Evolutionary conservation across 2,888 invertebrate genomes (phyloP).

Genomic region (Minunthozetes semirufus): DNA sequence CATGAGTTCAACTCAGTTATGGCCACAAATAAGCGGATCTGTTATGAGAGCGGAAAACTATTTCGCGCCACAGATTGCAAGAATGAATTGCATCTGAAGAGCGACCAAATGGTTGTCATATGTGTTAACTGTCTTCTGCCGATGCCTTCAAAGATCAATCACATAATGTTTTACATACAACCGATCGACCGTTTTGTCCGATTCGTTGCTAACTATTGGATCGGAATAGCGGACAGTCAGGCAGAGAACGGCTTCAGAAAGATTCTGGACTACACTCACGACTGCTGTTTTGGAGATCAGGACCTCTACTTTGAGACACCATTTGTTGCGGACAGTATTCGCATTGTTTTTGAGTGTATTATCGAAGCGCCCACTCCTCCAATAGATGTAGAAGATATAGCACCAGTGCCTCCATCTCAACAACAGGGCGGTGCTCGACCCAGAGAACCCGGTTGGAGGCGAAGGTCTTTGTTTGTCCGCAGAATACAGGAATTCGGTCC

Average conservation of each 20-base stretch:
- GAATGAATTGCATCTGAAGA: not conserved
- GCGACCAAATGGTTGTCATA: not conserved
- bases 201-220: not conserved
- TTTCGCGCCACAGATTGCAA: not conserved
- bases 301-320: constrained; percentile 16
- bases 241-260: constrained; percentile 11
- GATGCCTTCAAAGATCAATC: constrained; percentile 28
- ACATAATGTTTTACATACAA: constrained; percentile 2
- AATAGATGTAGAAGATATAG: too few relatives aligned
- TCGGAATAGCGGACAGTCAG: constrained; percentile 11
- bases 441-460: too few relatives aligned
- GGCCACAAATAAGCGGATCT: constrained; percentile 5
- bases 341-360: not conserved
- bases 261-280: constrained; percentile 2
- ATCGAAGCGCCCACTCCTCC: not conserved
- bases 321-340: not conserved
- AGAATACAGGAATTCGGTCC: not conserved
- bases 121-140: constrained; percentile 9
- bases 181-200: not conserved
- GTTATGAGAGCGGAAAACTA: not conserved
- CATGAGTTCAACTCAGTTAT: not conserved
- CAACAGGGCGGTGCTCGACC: too few relatives aligned
- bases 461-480: too few relatives aligned
- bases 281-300: constrained; percentile 12
- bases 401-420: too few relatives aligned